These are phyloP conservation scores for Apogon talboti DNA, from an alignment of 2,797 vertebrate species.

Conservation along the genomic window DNA sequence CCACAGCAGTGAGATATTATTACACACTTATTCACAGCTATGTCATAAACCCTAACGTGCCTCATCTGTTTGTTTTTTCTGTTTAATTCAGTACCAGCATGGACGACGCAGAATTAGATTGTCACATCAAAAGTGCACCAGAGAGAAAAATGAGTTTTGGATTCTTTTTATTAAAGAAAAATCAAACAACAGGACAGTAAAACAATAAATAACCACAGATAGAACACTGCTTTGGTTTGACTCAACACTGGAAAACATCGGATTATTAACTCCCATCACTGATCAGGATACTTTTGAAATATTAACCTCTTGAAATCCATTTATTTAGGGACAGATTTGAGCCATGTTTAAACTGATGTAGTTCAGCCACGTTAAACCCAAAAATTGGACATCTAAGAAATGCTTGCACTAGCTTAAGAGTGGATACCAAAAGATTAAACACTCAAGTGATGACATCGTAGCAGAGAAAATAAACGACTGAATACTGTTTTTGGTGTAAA, in stretches of 20 bases:
- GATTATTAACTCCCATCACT: conserved; percentile 13
- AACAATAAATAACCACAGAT: conserved; percentile 79
- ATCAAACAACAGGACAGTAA: conserved; percentile 45
- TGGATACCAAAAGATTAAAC: not conserved
- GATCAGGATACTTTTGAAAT: conserved; percentile 22
- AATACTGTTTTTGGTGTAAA: conserved; percentile 4
- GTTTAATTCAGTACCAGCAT: too few relatives aligned
- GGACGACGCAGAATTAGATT: too few relatives aligned
- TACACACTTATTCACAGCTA: not conserved
- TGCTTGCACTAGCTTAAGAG: too few relatives aligned
- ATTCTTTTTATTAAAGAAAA: conserved; percentile 76
- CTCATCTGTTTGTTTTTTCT: too few relatives aligned
- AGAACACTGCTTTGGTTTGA: conserved; percentile 41
- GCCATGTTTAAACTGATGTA: too few relatives aligned
- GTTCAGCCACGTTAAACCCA: too few relatives aligned
- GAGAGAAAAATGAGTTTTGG: conserved; percentile 10
- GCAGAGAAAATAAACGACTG: conserved; percentile 17
- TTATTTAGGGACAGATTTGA: too few relatives aligned
- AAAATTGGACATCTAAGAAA: too few relatives aligned
- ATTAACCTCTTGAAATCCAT: conserved; percentile 14
- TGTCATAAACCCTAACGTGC: not conserved
- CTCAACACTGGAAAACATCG: conserved; percentile 28
- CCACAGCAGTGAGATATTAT: not conserved
- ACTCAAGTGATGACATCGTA: conserved; percentile 40
- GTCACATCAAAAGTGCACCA: too few relatives aligned